phyloP scores from a whole-genome alignment of 2,888 invertebrate genomes.

The Poecilobothrus nobilitatus region DNA sequence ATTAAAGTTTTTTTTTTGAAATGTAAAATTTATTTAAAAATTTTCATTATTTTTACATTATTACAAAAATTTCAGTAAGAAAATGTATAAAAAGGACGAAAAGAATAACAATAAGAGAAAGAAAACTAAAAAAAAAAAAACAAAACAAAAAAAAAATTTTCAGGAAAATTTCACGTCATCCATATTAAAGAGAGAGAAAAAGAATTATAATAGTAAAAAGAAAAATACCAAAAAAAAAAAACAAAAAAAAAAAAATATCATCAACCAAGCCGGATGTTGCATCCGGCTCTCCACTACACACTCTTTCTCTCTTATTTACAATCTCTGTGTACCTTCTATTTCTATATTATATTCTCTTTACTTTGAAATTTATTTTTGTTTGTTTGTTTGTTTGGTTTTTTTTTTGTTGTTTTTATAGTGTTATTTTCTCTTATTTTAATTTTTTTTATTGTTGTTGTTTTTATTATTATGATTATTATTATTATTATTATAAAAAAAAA shows the following conservation, averaged over 20 bases:
- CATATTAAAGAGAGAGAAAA: background rate
- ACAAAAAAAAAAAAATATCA: background rate
- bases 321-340: constrained; percentile 11
- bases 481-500: too few species aligned
- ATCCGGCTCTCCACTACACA: constrained; percentile 7
- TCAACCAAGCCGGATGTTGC: constrained; percentile 13
- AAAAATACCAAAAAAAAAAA: background rate
- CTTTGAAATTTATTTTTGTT: background rate
- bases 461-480: constrained; percentile 3
- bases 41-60: too few species aligned
- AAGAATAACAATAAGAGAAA: background rate
- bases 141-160: background rate
- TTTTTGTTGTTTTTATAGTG: background rate
- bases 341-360: constrained; percentile 12
- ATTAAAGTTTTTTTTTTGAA: too few species aligned
- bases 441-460: constrained; percentile 7
- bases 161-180: constrained; percentile 5
- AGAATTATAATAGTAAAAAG: background rate
- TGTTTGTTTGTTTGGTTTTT: constrained; percentile 9
- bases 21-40: too few species aligned
- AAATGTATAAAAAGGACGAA: too few species aligned
- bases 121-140: constrained; percentile 2
- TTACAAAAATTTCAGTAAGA: too few species aligned
- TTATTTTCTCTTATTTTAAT: constrained; percentile 10
- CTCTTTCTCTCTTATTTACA: constrained; percentile 10